Evolutionary conservation across 2,888 invertebrate genomes (phyloP).

Genomic region (Loripinus fragilis): DNA sequence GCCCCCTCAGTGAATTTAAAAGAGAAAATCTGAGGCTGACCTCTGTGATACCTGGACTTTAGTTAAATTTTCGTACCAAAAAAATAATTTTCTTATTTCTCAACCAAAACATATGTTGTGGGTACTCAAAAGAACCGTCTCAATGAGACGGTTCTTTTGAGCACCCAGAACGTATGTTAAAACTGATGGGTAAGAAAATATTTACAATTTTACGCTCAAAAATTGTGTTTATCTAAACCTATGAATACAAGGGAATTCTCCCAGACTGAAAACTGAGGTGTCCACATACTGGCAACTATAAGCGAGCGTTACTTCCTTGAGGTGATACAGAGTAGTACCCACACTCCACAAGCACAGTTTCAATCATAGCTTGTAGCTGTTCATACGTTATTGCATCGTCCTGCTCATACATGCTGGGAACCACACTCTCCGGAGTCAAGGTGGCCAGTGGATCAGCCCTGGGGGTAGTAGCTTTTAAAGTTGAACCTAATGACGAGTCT

Average conservation of each 20-base stretch:
- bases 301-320: constrained; percentile 49
- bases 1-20: no score
- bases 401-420: constrained; percentile 45
- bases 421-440: constrained; percentile 43
- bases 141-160: no score
- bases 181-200: not conserved
- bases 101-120: no score
- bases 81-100: no score
- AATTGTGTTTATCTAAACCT: not conserved
- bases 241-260: not conserved
- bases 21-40: no score
- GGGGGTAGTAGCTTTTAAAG: constrained; percentile 37
- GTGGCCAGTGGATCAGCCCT: constrained; percentile 37
- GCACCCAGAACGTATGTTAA: not conserved
- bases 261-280: not conserved
- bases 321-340: constrained; percentile 77
- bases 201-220: not conserved
- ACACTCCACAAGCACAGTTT: constrained; percentile 78
- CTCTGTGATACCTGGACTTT: no score
- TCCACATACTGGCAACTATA: not conserved
- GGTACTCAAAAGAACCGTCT: not conserved
- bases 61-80: no score
- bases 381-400: constrained; percentile 79
- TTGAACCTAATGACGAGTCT: constrained; percentile 53
- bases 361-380: constrained; percentile 82